Base-by-base conservation (phyloP, 2,797 vertebrate genomes). In the Acomys russatus region DNA sequence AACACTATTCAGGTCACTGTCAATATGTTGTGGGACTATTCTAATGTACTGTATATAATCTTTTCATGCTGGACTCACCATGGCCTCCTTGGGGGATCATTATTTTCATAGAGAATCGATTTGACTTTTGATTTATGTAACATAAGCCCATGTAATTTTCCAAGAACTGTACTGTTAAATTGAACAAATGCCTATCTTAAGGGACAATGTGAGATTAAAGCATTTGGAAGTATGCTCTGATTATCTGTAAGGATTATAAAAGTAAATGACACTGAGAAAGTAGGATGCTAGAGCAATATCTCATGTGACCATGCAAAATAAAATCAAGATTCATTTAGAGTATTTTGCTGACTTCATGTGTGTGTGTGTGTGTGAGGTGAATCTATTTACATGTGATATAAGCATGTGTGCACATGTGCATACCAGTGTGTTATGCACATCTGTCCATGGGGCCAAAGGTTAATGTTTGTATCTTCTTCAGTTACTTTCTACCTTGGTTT, bases 171-270 rank as follows among this genome's bases (percentile, higher is more conserved):
- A 51, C 49, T 79, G n/a, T 78, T 51, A 85, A 51, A 6, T 56
- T 78, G 84, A 88, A 73, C 18, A 88, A 73, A 83, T 66, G n/a
- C 23, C 12, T 71, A 6, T 96, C 80, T 90, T 94, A 78, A 49
- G 9, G 18, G 51, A 79, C 76, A 70, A 91, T 15, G n/a, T 49
- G 20, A 12, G 49, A 63, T 78, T 94, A 11, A 71, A 64, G 49
- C 82, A 78, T 64, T 91, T 86, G 79, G 59, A n/a, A 85, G 25
- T 63, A 17, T 22, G 6, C 59, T 66, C 3, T 25, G 87, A 70
- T 94, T 56, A 88, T 56, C 49, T 49, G 33, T 63, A 70, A 87
- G 23, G 25, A 44, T 77, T 35, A 30, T 63, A 82, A 94, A 89
- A 83, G 2, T 56, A 87, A 89, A 63, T 33, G 9, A 28, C 23